A percentile compares a stretch with the other conserved stretches of the same genome.
Conservation (phyloP, 2,888 invertebrate genomes). For the Coelogynopora nodosa region DNA sequence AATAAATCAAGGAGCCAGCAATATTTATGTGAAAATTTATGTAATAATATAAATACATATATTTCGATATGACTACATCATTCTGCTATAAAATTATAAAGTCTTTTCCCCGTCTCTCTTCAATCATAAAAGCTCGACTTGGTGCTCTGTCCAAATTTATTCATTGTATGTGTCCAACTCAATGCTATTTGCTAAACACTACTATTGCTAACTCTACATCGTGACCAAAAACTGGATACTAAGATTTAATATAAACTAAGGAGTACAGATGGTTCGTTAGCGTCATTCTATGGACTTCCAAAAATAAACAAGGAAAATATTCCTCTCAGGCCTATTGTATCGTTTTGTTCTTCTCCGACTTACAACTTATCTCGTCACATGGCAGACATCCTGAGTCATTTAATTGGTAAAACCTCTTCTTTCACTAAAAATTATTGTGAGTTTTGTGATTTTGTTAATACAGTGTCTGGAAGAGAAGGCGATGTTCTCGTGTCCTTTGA, state of each 20-base stretch:
- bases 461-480: neutral
- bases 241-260: neutral
- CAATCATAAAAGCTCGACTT: too few species aligned
- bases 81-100: too few species aligned
- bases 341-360: neutral
- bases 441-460: neutral
- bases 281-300: neutral
- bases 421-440: neutral
- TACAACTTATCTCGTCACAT: neutral
- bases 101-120: too few species aligned
- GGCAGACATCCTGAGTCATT: neutral
- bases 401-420: neutral
- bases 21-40: too few species aligned
- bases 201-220: too few species aligned
- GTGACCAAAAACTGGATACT: neutral
- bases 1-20: too few species aligned
- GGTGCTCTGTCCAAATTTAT: too few species aligned
- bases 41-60: too few species aligned
- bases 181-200: too few species aligned
- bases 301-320: neutral
- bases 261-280: neutral
- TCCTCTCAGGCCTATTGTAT: neutral
- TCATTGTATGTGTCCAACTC: too few species aligned
- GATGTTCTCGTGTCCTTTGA: neutral
- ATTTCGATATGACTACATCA: too few species aligned